These are phyloP conservation scores for Idris sp. DNA, from an alignment of 1,140 invertebrate species.

Conservation along the genomic window DNA sequence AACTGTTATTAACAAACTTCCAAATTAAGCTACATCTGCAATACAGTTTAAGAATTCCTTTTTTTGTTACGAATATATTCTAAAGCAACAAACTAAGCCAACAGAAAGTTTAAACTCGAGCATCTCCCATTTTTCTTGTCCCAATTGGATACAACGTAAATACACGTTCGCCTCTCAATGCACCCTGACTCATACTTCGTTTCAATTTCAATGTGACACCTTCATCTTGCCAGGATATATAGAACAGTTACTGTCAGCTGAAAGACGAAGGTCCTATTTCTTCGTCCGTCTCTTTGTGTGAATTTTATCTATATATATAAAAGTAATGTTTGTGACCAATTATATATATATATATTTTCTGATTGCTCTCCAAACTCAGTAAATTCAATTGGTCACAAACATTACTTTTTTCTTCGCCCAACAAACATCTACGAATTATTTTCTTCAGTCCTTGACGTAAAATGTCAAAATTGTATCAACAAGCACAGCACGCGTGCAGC, in stretches of 20 bases:
- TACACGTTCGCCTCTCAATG: slow-evolving; percentile 23
- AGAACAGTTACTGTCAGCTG: slow-evolving; percentile 53
- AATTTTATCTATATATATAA: not conserved
- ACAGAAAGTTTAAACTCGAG: slow-evolving; percentile 4
- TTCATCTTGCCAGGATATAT: slow-evolving; percentile 60
- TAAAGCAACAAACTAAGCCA: slow-evolving; percentile 5
- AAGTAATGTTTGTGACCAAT: too few relatives aligned
- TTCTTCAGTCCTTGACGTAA: not conserved
- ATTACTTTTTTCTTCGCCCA: too few relatives aligned
- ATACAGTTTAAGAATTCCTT: not conserved
- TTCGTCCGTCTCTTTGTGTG: slow-evolving; percentile 15
- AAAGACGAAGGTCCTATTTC: slow-evolving; percentile 58
- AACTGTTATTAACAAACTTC: not conserved
- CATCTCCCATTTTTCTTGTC: slow-evolving; percentile 13
- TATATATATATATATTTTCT: too few relatives aligned
- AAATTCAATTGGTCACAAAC: too few relatives aligned
- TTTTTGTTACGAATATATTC: slow-evolving; percentile 4
- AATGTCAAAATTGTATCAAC: slow-evolving; percentile 42
- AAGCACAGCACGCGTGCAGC: slow-evolving; percentile 17
- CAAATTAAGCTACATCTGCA: not conserved
- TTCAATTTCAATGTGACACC: slow-evolving; percentile 54
- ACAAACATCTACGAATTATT: not conserved
- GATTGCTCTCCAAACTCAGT: too few relatives aligned
- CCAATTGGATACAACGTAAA: slow-evolving; percentile 11
- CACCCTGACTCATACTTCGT: slow-evolving; percentile 36